These are phyloP conservation scores for Rhadina sibilatrix DNA, from an alignment of 2,113 vertebrate genomes.

Conservation along the genomic window DNA sequence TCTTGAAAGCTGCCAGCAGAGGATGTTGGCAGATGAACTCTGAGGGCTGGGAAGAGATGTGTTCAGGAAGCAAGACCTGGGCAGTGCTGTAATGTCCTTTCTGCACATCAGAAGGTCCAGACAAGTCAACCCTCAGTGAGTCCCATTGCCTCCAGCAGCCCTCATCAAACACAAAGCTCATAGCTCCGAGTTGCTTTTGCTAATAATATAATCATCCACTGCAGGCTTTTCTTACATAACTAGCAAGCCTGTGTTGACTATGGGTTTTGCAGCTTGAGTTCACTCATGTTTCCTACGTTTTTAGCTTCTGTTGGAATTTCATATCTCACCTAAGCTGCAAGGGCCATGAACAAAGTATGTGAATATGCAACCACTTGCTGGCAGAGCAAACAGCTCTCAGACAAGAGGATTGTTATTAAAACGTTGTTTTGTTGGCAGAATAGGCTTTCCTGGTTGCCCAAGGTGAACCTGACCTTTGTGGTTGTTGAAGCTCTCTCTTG, in stretches of 20 bases:
- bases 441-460: background rate
- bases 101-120: background rate
- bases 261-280: background rate
- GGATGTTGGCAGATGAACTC: background rate
- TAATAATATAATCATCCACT: background rate
- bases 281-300: background rate
- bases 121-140: accelerated
- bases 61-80: background rate
- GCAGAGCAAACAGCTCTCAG: background rate
- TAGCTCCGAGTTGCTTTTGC: background rate
- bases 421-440: background rate
- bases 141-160: background rate
- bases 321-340: background rate
- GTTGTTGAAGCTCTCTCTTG: background rate
- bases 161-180: background rate
- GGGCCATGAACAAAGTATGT: background rate
- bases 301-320: background rate
- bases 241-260: background rate
- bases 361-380: background rate
- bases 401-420: background rate
- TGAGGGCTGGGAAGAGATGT: background rate
- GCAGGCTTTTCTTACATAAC: background rate
- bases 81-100: background rate
- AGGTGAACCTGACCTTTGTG: background rate
- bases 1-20: background rate